Evolutionary conservation across 2,113 vertebrate genomes (phyloP).

Genomic region (Peromyscus leucopus): DNA sequence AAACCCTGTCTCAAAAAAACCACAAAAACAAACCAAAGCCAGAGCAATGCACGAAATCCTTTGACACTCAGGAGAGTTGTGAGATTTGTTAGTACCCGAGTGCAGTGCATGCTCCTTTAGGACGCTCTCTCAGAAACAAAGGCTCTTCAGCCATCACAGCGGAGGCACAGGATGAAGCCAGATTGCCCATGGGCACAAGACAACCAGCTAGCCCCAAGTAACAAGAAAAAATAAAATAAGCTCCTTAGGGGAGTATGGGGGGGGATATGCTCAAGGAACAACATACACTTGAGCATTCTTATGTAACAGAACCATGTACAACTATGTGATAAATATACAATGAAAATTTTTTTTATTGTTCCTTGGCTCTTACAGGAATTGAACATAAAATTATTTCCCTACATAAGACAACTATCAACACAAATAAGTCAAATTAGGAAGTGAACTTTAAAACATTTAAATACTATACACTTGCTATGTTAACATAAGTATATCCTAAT

Average conservation of each 20-base stretch:
- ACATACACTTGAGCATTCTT: neutral
- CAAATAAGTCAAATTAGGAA: conserved; percentile 39
- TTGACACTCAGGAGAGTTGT: neutral
- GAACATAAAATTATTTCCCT: conserved; percentile 52
- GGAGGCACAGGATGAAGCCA: neutral
- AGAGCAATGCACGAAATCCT: neutral
- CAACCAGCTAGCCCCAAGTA: conserved; percentile 1
- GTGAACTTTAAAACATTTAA: conserved; percentile 45
- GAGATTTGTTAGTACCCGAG: neutral
- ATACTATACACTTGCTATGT: neutral
- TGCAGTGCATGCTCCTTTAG: neutral
- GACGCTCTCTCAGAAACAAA: neutral
- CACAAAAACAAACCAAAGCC: neutral
- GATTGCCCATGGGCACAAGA: neutral
- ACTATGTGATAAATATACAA: neutral
- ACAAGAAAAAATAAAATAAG: conserved; percentile 14
- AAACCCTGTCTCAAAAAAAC: neutral
- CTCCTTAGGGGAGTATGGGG: neutral
- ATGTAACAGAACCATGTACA: neutral
- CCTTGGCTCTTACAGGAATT: neutral
- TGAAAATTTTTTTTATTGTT: neutral
- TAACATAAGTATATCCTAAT: neutral
- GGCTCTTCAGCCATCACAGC: neutral
- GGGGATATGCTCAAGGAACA: neutral
- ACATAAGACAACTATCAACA: conserved; percentile 14